These are phyloP conservation scores for Chrysoperla carnea DNA, from an alignment of 1,140 invertebrate genomes.

Conservation along the genomic window DNA sequence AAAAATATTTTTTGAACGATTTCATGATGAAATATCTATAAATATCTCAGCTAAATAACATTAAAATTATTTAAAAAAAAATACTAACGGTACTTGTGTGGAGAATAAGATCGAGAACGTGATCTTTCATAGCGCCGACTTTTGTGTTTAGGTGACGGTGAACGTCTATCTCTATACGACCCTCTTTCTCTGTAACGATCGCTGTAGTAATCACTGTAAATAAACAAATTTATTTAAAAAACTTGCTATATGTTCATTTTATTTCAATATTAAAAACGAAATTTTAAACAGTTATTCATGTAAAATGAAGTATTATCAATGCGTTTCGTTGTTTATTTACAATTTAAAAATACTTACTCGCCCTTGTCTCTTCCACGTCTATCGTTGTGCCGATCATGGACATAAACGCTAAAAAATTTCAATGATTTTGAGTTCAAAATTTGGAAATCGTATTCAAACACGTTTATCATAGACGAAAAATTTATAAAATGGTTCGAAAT, in stretches of 20 bases:
- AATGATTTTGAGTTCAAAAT: not conserved
- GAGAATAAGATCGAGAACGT: slow-evolving; percentile 68
- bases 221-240: not conserved
- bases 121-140: slow-evolving; percentile 50
- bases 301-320: no score
- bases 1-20: no score
- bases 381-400: slow-evolving; percentile 3
- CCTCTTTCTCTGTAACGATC: slow-evolving; percentile 23
- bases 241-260: not conserved
- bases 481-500: slow-evolving; percentile 1
- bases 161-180: slow-evolving; percentile 17
- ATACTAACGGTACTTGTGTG: slow-evolving; percentile 43
- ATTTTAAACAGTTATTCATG: no score
- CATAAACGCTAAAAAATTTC: not conserved
- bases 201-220: slow-evolving; percentile 3
- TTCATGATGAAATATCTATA: no score
- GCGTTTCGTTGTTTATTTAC: not conserved
- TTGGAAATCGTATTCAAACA: not conserved
- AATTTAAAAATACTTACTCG: slow-evolving; percentile 23
- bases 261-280: not conserved
- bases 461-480: not conserved
- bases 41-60: no score
- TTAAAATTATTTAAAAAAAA: no score
- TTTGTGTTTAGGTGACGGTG: slow-evolving; percentile 32
- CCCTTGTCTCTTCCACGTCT: slow-evolving; percentile 21